Conservation (phyloP, 2,888 invertebrate species). For the Napeogenes inachia region DNA sequence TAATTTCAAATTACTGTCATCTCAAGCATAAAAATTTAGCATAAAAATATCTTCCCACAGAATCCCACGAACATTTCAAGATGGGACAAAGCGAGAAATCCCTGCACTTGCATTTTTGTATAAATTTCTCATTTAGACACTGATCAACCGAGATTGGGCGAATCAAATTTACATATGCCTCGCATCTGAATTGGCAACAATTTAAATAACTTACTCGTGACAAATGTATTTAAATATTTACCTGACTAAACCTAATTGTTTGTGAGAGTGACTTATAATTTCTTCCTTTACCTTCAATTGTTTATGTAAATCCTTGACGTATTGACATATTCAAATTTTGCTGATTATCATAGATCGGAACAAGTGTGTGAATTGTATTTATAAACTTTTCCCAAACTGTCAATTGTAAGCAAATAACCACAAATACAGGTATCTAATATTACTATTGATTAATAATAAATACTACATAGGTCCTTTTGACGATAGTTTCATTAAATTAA, state of each 20-base stretch:
- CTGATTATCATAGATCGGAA: conserved; percentile 28
- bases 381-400: conserved; percentile 32
- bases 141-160: conserved; percentile 60
- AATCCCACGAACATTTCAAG: conserved; percentile 37
- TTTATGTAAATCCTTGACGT: conserved; percentile 33
- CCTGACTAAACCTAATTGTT: conserved; percentile 56
- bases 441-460: conserved; percentile 6
- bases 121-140: conserved; percentile 67
- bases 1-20: neutral
- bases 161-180: conserved; percentile 62
- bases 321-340: conserved; percentile 38
- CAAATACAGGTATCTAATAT: conserved; percentile 5
- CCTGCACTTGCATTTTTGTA: conserved; percentile 59
- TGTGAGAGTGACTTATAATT: conserved; percentile 33
- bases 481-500: no score
- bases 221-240: conserved; percentile 62
- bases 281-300: conserved; percentile 7
- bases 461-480: neutral
- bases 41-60: conserved; percentile 29
- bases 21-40: neutral
- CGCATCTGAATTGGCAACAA: conserved; percentile 41
- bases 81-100: conserved; percentile 41
- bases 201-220: conserved; percentile 69
- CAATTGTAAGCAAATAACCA: conserved; percentile 2
- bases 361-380: conserved; percentile 35